phyloP scores from a whole-genome alignment of 1,140 invertebrate genomes.

The Andricus grossulariae region DNA sequence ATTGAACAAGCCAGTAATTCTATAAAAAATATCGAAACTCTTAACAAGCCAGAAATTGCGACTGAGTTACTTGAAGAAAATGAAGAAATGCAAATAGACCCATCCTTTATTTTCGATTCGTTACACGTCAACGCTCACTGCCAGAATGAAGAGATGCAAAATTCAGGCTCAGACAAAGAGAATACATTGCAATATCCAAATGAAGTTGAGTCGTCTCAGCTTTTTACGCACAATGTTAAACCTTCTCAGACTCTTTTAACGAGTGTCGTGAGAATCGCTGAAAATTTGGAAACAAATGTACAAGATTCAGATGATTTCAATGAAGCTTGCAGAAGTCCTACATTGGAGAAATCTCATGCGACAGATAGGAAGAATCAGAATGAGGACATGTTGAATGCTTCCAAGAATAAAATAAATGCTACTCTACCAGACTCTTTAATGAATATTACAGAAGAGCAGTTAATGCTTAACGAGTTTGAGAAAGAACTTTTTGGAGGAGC shows the following conservation, averaged over 20 bases:
- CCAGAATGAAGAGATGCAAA: not conserved
- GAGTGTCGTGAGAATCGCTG: too few relatives aligned
- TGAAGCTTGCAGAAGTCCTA: too few relatives aligned
- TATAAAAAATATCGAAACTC: not conserved
- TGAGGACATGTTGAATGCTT: not conserved
- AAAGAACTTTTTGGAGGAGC: slow-evolving; percentile 41
- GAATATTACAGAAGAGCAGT: slow-evolving; percentile 44
- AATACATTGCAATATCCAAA: not conserved
- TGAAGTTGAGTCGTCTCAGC: too few relatives aligned
- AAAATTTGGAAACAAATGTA: too few relatives aligned
- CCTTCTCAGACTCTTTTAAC: too few relatives aligned
- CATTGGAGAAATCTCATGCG: not conserved
- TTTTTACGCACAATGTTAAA: too few relatives aligned
- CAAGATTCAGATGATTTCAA: too few relatives aligned
- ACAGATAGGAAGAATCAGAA: not conserved
- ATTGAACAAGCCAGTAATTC: not conserved
- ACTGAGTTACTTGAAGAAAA: too few relatives aligned
- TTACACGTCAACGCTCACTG: not conserved
- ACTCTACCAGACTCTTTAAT: not conserved
- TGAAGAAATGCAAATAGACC: not conserved
- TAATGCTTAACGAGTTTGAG: slow-evolving; percentile 44
- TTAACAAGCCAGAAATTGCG: not conserved
- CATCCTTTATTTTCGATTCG: not conserved
- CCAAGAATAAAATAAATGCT: not conserved
- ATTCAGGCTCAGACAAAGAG: not conserved